These are phyloP conservation scores for Scolopax bukidnonensis DNA, from an alignment of 2,797 vertebrate genomes.

Conservation along the genomic window DNA sequence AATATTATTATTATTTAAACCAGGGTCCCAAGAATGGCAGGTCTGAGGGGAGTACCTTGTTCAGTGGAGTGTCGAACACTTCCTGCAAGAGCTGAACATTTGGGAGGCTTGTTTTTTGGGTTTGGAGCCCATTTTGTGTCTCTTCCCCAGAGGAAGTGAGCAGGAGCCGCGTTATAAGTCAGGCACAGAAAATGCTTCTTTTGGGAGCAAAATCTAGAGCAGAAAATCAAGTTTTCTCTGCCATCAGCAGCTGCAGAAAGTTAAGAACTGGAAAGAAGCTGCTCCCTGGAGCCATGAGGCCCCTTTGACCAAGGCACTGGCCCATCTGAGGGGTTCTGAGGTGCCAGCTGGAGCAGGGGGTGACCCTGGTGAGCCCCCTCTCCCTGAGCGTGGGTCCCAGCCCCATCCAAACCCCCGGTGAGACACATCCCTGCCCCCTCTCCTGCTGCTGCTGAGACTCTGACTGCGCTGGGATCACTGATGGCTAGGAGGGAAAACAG, in stretches of 20 bases:
- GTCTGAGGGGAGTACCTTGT: not conserved
- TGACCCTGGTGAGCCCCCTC: not conserved
- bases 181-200: not conserved
- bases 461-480: not conserved
- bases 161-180: not conserved
- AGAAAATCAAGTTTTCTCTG: conserved; percentile 12
- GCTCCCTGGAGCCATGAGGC: not conserved
- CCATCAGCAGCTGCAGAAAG: not conserved
- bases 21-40: fast-evolving
- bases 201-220: conserved; percentile 20
- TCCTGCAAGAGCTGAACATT: not conserved
- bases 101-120: not conserved
- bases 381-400: not conserved
- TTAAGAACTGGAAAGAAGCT: not conserved
- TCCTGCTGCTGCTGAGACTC: not conserved
- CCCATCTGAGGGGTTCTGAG: not conserved
- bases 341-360: not conserved
- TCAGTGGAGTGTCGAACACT: not conserved
- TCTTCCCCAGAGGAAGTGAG: not conserved
- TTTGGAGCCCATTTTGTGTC: not conserved
- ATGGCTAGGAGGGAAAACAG: not conserved
- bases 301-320: not conserved
- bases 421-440: not conserved
- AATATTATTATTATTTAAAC: not conserved
- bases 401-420: not conserved